Percentiles rank a stretch among this genome's conserved stretches.
Conservation (phyloP, 1,140 invertebrate species). For the Drosophila carrolli region DNA sequence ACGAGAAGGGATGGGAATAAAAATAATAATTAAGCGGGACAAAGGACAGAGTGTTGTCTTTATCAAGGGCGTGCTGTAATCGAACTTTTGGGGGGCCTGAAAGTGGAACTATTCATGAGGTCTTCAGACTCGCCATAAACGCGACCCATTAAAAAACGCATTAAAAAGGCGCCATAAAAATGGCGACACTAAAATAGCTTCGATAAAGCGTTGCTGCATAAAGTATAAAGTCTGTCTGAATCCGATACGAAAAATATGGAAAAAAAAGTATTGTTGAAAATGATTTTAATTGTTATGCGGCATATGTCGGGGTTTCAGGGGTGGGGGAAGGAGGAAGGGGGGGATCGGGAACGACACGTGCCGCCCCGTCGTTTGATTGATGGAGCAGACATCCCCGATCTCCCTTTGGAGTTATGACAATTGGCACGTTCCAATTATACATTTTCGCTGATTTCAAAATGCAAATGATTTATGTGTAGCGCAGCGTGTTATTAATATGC, state of each 20-base stretch:
- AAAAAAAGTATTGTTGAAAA: constrained; percentile 56
- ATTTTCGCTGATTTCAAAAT: constrained; percentile 49
- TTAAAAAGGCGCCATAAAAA: constrained; percentile 62
- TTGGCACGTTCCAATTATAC: constrained; percentile 63
- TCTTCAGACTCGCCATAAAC: constrained; percentile 41
- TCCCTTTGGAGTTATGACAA: constrained; percentile 43
- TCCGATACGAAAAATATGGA: constrained; percentile 28
- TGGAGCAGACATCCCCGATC: constrained; percentile 31
- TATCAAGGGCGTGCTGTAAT: constrained; percentile 42
- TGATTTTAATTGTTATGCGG: constrained; percentile 62
- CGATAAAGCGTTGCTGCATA: constrained; percentile 42
- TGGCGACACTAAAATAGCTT: constrained; percentile 60
- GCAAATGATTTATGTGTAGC: constrained; percentile 55
- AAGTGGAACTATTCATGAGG: constrained; percentile 51
- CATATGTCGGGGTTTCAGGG: constrained; percentile 38
- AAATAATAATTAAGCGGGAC: constrained; percentile 59
- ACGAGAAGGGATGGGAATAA: constrained; percentile 19
- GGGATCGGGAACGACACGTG: constrained; percentile 41
- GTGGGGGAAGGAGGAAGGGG: background rate
- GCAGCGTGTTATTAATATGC: constrained; percentile 48
- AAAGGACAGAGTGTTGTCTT: constrained; percentile 10
- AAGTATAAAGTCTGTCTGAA: constrained; percentile 21
- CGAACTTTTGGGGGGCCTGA: constrained; percentile 34
- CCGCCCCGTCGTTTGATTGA: constrained; percentile 53
- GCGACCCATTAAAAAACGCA: constrained; percentile 56